Percentiles rank a stretch among this genome's conserved stretches.
phyloP scores from a whole-genome alignment of 2,888 invertebrate species.

The Saturnia pavonia region DNA sequence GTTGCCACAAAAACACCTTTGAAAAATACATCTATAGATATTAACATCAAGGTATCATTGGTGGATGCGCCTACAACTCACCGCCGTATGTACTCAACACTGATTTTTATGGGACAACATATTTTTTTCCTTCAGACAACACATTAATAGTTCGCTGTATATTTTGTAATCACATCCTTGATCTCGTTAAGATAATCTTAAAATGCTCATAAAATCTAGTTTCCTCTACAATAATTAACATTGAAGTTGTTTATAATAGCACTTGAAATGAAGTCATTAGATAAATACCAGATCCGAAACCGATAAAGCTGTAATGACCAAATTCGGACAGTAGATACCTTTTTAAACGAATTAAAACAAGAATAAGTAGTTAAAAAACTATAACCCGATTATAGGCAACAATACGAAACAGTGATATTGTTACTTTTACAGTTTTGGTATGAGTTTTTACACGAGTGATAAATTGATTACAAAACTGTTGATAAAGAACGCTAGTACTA shows the following conservation, averaged over 20 bases:
- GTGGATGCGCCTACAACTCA: background rate
- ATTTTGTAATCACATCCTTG: constrained; percentile 1
- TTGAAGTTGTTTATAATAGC: background rate
- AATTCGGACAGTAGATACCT: too few species aligned
- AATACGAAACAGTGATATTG: too few species aligned
- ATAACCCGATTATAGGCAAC: too few species aligned
- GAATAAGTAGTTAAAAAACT: too few species aligned
- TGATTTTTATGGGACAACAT: constrained; percentile 8
- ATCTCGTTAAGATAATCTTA: constrained; percentile 3
- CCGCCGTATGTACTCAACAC: constrained; percentile 2
- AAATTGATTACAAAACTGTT: too few species aligned
- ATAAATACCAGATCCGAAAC: too few species aligned
- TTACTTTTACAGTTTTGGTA: too few species aligned
- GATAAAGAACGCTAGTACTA: too few species aligned
- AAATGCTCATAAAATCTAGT: constrained; percentile 5
- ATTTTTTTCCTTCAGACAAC: constrained; percentile 14
- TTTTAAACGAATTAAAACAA: too few species aligned
- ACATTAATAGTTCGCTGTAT: constrained; percentile 2
- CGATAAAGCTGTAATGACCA: too few species aligned
- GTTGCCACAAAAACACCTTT: background rate
- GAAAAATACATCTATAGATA: background rate
- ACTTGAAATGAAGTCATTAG: background rate
- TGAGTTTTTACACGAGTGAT: too few species aligned
- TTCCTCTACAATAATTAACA: constrained; percentile 1
- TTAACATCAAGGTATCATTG: background rate